Percentiles rank a stretch among this genome's conserved stretches.
Evolutionary conservation across 2,113 vertebrate species (phyloP).

Genomic region (Fulica atra): DNA sequence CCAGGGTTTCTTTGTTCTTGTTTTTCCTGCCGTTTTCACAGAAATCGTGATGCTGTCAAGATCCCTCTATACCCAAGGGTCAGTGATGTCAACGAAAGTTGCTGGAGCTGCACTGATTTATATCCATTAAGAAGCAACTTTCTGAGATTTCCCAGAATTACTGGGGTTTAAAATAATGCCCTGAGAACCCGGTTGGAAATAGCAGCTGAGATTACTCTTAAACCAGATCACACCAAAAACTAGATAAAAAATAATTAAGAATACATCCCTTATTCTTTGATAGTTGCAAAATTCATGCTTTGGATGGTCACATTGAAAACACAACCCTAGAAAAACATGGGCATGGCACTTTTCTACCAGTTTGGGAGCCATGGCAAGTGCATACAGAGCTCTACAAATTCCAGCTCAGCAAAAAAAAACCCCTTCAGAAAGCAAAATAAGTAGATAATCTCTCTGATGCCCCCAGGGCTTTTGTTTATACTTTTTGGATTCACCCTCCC

Average conservation of each 20-base stretch:
- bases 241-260: neutral
- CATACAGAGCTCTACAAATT: neutral
- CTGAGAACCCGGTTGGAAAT: neutral
- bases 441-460: neutral
- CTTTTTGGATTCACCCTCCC: neutral
- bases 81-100: slow-evolving; percentile 15
- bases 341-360: neutral
- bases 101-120: slow-evolving; percentile 9
- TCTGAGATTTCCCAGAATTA: slow-evolving; percentile 19
- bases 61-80: slow-evolving; percentile 14
- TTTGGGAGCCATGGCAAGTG: neutral
- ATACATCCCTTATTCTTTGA: neutral
- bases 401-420: neutral
- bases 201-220: neutral
- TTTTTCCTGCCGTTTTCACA: slow-evolving; percentile 35
- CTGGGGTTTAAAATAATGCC: slow-evolving; percentile 9
- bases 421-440: neutral
- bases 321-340: neutral
- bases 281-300: neutral
- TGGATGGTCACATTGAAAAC: neutral
- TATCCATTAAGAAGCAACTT: neutral
- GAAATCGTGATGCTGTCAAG: slow-evolving; percentile 6
- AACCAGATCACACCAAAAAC: neutral
- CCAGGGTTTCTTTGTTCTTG: slow-evolving; percentile 15
- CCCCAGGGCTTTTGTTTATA: neutral